Conservation (phyloP, 2,888 invertebrate genomes). For the Ormyrus pomaceus region DNA sequence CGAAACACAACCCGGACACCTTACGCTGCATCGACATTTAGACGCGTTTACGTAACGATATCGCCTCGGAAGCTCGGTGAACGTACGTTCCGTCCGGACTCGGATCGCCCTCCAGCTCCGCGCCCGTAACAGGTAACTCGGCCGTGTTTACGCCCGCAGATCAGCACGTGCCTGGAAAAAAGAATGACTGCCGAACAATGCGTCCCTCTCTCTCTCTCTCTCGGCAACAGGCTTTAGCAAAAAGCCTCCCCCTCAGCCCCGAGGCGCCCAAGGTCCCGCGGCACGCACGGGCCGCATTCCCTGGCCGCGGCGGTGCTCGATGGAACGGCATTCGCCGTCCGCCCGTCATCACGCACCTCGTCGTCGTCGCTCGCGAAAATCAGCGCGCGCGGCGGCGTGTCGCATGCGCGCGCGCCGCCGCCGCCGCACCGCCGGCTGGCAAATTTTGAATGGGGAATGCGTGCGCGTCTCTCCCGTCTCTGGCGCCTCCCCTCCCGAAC, state of each 20-base stretch:
- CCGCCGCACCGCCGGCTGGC: background rate
- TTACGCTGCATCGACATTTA: no score
- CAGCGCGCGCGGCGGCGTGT: conserved; percentile 8
- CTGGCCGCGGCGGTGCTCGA: background rate
- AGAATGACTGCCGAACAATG: no score
- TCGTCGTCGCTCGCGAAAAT: conserved; percentile 43
- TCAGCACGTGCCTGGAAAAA: no score
- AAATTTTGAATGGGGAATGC: conserved; percentile 44
- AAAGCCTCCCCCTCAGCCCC: background rate
- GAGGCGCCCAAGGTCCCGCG: background rate
- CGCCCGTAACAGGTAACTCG: no score
- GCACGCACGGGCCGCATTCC: background rate
- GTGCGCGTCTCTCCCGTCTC: background rate
- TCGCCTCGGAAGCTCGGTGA: no score
- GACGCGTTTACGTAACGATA: no score
- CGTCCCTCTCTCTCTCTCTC: no score
- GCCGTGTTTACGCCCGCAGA: no score
- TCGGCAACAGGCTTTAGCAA: no score
- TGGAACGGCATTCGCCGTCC: conserved; percentile 4
- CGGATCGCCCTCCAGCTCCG: no score
- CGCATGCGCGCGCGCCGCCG: conserved; percentile 9
- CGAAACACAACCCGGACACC: no score
- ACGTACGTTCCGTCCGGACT: no score
- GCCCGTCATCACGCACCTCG: conserved; percentile 37
- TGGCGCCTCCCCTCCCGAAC: background rate